Conservation (phyloP, 2,797 vertebrate genomes). For the Rhincodon typus region DNA sequence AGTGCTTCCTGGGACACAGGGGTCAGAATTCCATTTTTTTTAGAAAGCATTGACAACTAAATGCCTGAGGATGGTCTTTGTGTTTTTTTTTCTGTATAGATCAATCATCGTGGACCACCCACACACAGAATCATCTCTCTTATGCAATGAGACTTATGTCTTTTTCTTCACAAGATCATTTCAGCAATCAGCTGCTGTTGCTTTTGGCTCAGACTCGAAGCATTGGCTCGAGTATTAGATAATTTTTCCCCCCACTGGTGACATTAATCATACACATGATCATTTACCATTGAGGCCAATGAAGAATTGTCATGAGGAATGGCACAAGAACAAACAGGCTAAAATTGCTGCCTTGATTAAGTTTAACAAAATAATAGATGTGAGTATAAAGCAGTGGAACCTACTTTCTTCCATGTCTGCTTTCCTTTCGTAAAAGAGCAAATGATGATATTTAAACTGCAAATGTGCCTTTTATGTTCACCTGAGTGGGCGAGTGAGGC, state of each 20-base stretch:
- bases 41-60: neutral
- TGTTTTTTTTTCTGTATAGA: neutral
- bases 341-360: neutral
- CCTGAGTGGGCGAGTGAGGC: neutral
- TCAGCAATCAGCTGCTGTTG: neutral
- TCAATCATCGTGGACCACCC: slow-evolving; percentile 19
- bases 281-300: neutral
- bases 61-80: neutral
- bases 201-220: neutral
- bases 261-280: neutral
- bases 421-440: neutral
- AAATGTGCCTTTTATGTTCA: neutral
- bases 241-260: neutral
- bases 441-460: neutral
- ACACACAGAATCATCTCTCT: neutral
- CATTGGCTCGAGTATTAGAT: neutral
- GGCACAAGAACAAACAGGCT: slow-evolving; percentile 9
- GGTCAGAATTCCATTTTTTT: neutral
- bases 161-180: neutral
- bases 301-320: neutral
- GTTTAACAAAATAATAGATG: neutral
- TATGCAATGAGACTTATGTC: neutral
- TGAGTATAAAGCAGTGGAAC: neutral
- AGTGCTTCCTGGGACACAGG: neutral
- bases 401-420: neutral